These are phyloP conservation scores for Prionace glauca DNA, from an alignment of 2,797 vertebrate species.

Conservation along the genomic window DNA sequence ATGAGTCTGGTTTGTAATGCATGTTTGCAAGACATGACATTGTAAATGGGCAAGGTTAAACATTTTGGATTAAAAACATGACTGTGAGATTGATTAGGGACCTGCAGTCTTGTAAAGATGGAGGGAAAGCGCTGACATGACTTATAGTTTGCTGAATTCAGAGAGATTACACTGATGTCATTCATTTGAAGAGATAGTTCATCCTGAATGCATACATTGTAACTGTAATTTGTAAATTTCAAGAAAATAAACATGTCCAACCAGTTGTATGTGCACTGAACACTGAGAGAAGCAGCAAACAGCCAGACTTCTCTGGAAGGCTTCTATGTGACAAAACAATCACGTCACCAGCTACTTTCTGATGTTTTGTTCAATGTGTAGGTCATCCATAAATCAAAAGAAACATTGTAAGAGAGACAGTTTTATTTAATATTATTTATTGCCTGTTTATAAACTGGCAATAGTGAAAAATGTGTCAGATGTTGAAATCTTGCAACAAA, in stretches of 20 bases:
- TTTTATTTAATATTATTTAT: constrained; percentile 39
- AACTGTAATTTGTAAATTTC: constrained; percentile 51
- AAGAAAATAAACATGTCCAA: constrained; percentile 53
- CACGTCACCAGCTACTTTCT: constrained; percentile 34
- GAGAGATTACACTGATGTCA: constrained; percentile 57
- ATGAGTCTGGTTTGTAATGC: constrained; percentile 51
- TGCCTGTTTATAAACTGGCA: constrained; percentile 37
- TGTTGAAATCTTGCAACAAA: constrained; percentile 33
- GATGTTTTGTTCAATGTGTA: constrained; percentile 36
- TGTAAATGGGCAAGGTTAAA: constrained; percentile 63
- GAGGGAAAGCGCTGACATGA: constrained; percentile 55
- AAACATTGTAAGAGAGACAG: constrained; percentile 33
- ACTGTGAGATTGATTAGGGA: constrained; percentile 59
- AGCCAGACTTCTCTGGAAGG: constrained; percentile 2
- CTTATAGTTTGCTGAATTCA: constrained; percentile 58
- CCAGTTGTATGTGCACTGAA: constrained; percentile 53
- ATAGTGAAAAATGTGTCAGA: constrained; percentile 38
- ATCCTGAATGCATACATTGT: constrained; percentile 51
- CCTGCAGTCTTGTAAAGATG: constrained; percentile 57
- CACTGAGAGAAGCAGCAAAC: background rate
- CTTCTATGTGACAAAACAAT: constrained; percentile 34
- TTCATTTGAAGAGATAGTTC: constrained; percentile 58
- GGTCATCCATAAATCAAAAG: constrained; percentile 33
- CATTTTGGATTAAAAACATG: constrained; percentile 61
- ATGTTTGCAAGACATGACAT: constrained; percentile 52